Evolutionary conservation across 1,140 invertebrate genomes (phyloP), one percentile per base, ranked within the genome.

Genomic region (Anoplolepis gracilipes): DNA sequence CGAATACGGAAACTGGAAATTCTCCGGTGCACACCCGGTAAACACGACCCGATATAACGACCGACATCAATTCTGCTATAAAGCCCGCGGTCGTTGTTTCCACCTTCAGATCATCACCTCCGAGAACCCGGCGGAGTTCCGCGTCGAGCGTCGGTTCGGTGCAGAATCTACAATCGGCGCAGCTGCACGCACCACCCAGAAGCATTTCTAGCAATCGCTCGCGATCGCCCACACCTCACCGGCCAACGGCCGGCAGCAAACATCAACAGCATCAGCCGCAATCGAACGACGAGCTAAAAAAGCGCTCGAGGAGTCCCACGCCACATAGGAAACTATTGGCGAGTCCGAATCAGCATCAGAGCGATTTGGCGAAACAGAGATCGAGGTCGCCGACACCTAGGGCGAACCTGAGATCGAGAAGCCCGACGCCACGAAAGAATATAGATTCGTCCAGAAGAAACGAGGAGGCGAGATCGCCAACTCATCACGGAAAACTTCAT

Each of bases 71-170:
- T 82, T 82, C 67, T 36, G n/a, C 8, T 8, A n/a, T 72, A 82
- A 82, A 55, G 39, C 36, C 36, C 53, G 46, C 46, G 64, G 33
- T n/a, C 49, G 39, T 77, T 72, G 61, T 77, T 81, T 73, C 30
- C 77, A 36, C 64, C 42, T 91, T 30, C 88, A 96, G 95, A 94
- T 96, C 95, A 94, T 96, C 95, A 93, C 95, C 95, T 88, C 95
- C 95, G 73, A 94, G 95, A 88, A 96, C 95, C 22, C 94, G 95
- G 75, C 93, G 95, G 55, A 96, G 95, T 89, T 96, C 95, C 53
- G 95, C 95, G 42, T 96, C 95, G 62, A 96, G 95, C 91, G 94
- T 95, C 13, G 94, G 95, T 69, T 94, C 92, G 65, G 85, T 92
- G 91, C 92, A 92, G 77, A 86, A 89, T 79, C 93, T 93, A 65